Base-by-base conservation (phyloP, 2,797 vertebrate genomes). In the Acipenser oxyrinchus region DNA sequence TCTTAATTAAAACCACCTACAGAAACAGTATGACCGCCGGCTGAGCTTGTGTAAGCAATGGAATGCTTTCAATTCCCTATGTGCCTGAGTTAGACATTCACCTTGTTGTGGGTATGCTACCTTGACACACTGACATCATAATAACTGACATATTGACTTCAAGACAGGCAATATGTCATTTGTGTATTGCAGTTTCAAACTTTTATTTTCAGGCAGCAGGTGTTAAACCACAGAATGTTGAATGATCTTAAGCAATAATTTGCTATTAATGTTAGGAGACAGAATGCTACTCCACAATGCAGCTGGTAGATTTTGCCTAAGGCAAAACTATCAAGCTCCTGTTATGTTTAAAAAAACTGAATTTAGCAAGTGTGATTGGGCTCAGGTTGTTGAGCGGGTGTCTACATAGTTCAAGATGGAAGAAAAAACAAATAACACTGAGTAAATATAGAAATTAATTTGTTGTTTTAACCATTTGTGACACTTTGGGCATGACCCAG, bases 201-300 rank as follows among this genome's bases (percentile, higher is more conserved):
- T 72, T 68, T 69, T 51, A 63, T 48, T 60, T 15, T 60, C 68
- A 52, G 18, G 0, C 58, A 75, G 83, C 78, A 82, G 79, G 81
- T 82, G 77, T 66, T 81, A 76, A 52, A 65, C 77, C 76, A 77
- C 76, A 63, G 73, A 72, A 51, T 10, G 11, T 76, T 75, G 76
- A 68, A 74, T 64, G 68, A 70, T 2, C 51, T 71, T 51, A 64
- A 1, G 50, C 68, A 74, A 51, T 67, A n/a, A 55, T 1, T 12
- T 37, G 73, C 64, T 8, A 65, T 8, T 82, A 81, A 84, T 77
- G 68, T 9, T 55, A 75, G 68, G 61, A 76, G 81, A 86, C 82
- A 83, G 72, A 13, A 13, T 49, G 59, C 70, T 74, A 79, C 79
- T 78, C 73, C 70, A 55, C 76, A 63, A 51, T 15, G 48, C 62